Base-by-base conservation (phyloP, 2,113 vertebrate species). In the Hyla sarda region DNA sequence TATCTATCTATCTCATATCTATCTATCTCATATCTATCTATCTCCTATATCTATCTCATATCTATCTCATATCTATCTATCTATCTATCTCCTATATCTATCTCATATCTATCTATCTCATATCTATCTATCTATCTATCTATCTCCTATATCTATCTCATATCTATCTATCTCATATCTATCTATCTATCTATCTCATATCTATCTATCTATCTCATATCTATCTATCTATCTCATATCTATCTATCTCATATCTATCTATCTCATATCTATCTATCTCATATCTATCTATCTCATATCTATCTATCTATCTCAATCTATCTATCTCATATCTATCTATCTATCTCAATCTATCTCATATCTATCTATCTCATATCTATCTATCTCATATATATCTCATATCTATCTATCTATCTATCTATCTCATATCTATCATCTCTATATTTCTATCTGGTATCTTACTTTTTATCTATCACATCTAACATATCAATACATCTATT, bases 231-330 rank as follows among this genome's bases (percentile, higher is more conserved):
- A n/a, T 79, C 32, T n/a, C n/a, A 82, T 25, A 73, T 32, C 16
- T 5, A 19, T 14, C n/a, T 25, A 12, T 13, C 16, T n/a, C 13
- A n/a, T 58, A 23, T 58, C 52, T 19, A 19, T 56, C 7, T 67
- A 65, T 65, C 25, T n/a, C 32, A 58, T 67, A 67, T 65, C 10
- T 65, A 65, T 65, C 28, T 65, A 30, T 65, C 41, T 77, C 47
- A 3, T 54, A 78, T 62, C 37, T 25, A 25, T 60, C 25, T 67
- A 67, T 16, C n/a, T n/a, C n/a, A n/a, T n/a, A n/a, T 45, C 14
- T 67, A 65, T 82, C 41, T 82, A 56, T 67, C 56, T 82, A 67
- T 67, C 21, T 47, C 21, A 34, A 78, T 62, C 58, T 5, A 41
- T n/a, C 23, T 67, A 32, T 67, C 28, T 67, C 8, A 65, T 12